phyloP scores from a whole-genome alignment of 1,140 invertebrate species.

The Heliconius congener region DNA sequence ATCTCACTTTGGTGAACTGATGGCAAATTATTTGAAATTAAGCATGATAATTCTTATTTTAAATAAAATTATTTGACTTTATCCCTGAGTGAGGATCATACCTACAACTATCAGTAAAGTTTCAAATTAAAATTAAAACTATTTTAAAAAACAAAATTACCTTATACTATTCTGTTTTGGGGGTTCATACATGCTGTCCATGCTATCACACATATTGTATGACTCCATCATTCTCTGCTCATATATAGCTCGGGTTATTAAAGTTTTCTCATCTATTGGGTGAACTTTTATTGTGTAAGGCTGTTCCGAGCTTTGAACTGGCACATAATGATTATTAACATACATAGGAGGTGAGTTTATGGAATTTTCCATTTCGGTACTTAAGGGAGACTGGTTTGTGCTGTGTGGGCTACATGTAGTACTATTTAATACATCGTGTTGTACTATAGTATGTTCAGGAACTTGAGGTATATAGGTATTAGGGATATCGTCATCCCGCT shows the following conservation, averaged over 20 bases:
- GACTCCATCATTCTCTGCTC: conserved; percentile 57
- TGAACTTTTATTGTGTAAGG: conserved; percentile 62
- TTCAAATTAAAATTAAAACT: not conserved
- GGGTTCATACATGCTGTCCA: conserved; percentile 60
- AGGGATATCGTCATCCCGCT: conserved; percentile 60
- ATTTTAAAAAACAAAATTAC: conserved; percentile 42
- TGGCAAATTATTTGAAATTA: too few species aligned
- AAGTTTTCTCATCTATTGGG: conserved; percentile 66
- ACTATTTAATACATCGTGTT: conserved; percentile 72
- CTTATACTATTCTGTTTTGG: conserved; percentile 71
- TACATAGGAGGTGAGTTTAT: conserved; percentile 54
- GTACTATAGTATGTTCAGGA: conserved; percentile 51
- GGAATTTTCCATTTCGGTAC: conserved; percentile 62
- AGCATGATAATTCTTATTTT: too few species aligned
- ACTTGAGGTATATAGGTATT: conserved; percentile 43
- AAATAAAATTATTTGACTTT: too few species aligned
- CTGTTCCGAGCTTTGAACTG: conserved; percentile 52
- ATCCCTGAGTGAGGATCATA: too few species aligned
- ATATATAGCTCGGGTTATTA: conserved; percentile 57
- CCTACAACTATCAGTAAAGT: too few species aligned
- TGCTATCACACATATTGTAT: conserved; percentile 55
- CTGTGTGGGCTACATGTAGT: conserved; percentile 72
- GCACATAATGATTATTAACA: conserved; percentile 53
- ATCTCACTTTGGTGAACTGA: too few species aligned
- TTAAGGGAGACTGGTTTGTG: conserved; percentile 64